A percentile compares a stretch with the other conserved stretches of the same genome.
phyloP scores from a whole-genome alignment of 30 jellyfish, hydroid and myxozoan genomes.

The Pseudorhiza aurosa region DNA sequence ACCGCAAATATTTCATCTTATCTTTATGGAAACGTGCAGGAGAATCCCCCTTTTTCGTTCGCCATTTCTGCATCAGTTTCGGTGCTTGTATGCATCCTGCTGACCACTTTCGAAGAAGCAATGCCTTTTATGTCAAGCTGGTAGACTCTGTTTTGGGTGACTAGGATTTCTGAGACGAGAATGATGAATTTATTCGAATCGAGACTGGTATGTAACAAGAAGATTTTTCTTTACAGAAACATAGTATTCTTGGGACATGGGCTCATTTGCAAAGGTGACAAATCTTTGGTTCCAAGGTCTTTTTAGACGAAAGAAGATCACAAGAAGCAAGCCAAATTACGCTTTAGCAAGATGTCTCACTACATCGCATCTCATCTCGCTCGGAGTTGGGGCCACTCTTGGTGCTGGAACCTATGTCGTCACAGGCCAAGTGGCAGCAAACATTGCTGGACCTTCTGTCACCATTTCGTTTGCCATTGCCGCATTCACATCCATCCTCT shows the following conservation, averaged over 20 bases:
- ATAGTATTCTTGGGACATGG: conserved; percentile 33
- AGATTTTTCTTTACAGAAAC: too few species aligned
- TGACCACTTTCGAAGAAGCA: too few species aligned
- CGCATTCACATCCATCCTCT: conserved; percentile 94
- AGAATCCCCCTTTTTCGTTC: too few species aligned
- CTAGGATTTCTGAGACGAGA: too few species aligned
- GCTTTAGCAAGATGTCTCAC: conserved; percentile 89
- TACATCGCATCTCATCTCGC: conserved; percentile 87
- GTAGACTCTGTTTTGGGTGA: too few species aligned
- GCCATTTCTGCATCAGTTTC: too few species aligned
- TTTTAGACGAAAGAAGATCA: conserved; percentile 77
- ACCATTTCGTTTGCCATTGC: conserved; percentile 96
- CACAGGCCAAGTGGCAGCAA: conserved; percentile 99
- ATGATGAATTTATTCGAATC: too few species aligned
- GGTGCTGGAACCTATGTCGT: conserved; percentile 99
- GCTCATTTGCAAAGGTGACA: conserved; percentile 2
- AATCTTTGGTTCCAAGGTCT: conserved; percentile 82
- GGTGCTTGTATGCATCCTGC: too few species aligned
- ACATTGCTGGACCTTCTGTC: conserved; percentile 99
- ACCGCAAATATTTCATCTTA: too few species aligned
- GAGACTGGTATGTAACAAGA: too few species aligned
- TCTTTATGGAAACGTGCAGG: too few species aligned
- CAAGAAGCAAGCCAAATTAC: conserved; percentile 23
- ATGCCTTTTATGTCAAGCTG: too few species aligned
- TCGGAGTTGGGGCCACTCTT: conserved; percentile 99